These are phyloP conservation scores for Mythimna ferrago DNA, from an alignment of 2,888 invertebrate genomes.

Conservation along the genomic window DNA sequence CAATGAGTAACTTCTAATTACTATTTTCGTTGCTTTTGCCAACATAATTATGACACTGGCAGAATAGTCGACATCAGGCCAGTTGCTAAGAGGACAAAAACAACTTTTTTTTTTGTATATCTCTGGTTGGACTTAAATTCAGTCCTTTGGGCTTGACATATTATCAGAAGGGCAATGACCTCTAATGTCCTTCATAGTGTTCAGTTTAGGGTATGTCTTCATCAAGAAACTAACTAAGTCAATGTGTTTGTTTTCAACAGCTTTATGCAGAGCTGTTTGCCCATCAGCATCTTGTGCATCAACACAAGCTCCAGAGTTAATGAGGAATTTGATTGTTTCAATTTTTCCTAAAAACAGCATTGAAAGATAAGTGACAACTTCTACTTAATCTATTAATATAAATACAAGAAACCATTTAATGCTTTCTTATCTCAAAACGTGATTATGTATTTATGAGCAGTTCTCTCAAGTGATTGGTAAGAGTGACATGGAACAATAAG, in stretches of 20 bases:
- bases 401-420: conserved; percentile 16
- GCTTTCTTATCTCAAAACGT: conserved; percentile 33
- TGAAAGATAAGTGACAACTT: conserved; percentile 8
- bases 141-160: conserved; percentile 33
- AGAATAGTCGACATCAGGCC: too few species aligned
- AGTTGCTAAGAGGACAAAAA: too few species aligned
- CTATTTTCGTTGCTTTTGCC: neutral
- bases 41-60: neutral
- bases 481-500: conserved; percentile 31
- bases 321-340: conserved; percentile 92
- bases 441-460: conserved; percentile 28
- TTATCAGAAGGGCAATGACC: conserved; percentile 78
- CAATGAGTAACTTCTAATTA: conserved; percentile 6
- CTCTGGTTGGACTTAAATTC: conserved; percentile 23
- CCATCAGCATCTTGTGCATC: conserved; percentile 94
- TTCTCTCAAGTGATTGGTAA: conserved; percentile 13
- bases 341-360: conserved; percentile 89
- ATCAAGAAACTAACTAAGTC: conserved; percentile 84
- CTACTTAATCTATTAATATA: conserved; percentile 11
- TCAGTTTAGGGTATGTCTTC: conserved; percentile 78
- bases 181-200: conserved; percentile 80
- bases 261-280: conserved; percentile 95
- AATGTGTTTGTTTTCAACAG: conserved; percentile 89
- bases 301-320: conserved; percentile 92
- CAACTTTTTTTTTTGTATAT: conserved; percentile 1